Conservation (phyloP, 2,888 invertebrate genomes). For the Acleris cristana region DNA sequence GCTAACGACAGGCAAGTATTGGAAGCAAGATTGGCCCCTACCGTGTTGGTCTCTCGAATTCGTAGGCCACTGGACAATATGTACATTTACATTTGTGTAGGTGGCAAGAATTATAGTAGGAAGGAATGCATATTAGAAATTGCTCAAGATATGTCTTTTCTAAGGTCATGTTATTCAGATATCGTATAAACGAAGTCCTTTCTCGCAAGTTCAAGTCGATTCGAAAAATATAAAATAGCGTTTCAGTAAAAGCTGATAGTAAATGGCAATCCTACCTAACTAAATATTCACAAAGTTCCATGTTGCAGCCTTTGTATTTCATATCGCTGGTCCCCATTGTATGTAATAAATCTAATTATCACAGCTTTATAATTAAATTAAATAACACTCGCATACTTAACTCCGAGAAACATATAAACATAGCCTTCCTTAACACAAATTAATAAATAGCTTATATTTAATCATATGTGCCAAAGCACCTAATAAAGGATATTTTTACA, state of each 20-base stretch:
- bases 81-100: neutral
- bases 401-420: constrained; percentile 71
- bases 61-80: neutral
- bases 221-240: constrained; percentile 13
- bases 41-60: neutral
- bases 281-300: constrained; percentile 43
- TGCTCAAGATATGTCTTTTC: no score
- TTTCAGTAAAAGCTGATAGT: constrained; percentile 16
- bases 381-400: constrained; percentile 67
- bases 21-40: constrained; percentile 21
- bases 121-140: no score
- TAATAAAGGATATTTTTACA: constrained; percentile 65
- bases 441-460: constrained; percentile 77
- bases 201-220: constrained; percentile 3
- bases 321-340: constrained; percentile 54
- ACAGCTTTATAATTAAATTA: constrained; percentile 76
- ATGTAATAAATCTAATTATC: constrained; percentile 78
- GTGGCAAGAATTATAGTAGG: constrained; percentile 8
- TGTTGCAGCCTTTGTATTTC: constrained; percentile 48
- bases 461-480: constrained; percentile 65
- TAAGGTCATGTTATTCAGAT: no score
- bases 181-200: no score
- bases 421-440: constrained; percentile 77
- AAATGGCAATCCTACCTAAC: constrained; percentile 43
- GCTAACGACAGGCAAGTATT: constrained; percentile 21